A percentile compares a stretch with the other conserved stretches of the same genome.
Conservation (phyloP, 2,888 invertebrate genomes). For the Parthenolecanium corni region DNA sequence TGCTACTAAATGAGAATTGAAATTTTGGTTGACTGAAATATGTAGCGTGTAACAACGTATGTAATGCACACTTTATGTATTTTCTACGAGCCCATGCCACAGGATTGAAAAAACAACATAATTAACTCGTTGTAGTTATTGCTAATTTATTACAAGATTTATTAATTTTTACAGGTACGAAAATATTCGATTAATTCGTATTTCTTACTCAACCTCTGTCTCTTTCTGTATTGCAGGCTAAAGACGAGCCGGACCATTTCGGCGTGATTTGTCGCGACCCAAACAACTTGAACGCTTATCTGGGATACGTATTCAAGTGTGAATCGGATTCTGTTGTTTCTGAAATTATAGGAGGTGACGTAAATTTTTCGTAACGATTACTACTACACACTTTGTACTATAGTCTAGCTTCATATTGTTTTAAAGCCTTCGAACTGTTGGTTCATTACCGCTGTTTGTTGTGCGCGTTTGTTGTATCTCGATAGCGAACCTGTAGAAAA, state of each 20-base stretch:
- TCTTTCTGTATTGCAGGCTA: slow-evolving; percentile 55
- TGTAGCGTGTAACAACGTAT: too few species aligned
- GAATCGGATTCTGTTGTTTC: slow-evolving; percentile 71
- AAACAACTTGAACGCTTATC: slow-evolving; percentile 49
- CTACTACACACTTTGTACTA: neutral
- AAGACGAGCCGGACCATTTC: slow-evolving; percentile 72
- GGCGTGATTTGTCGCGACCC: slow-evolving; percentile 79
- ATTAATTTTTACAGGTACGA: too few species aligned
- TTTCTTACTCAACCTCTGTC: too few species aligned
- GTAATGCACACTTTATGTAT: too few species aligned
- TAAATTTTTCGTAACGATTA: neutral
- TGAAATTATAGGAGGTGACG: slow-evolving; percentile 52
- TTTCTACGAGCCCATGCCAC: too few species aligned
- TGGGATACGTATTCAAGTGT: slow-evolving; percentile 82
- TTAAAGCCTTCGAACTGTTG: neutral
- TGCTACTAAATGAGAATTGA: too few species aligned
- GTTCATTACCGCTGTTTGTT: neutral
- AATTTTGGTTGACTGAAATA: too few species aligned
- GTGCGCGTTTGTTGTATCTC: too few species aligned
- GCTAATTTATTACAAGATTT: too few species aligned
- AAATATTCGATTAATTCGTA: neutral
- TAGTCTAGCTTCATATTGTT: slow-evolving; percentile 8
- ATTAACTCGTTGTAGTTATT: too few species aligned
- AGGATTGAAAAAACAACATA: too few species aligned
- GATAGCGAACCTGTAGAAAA: too few species aligned